Conservation (phyloP, 1,140 invertebrate genomes). For the Sinella curviseta region DNA sequence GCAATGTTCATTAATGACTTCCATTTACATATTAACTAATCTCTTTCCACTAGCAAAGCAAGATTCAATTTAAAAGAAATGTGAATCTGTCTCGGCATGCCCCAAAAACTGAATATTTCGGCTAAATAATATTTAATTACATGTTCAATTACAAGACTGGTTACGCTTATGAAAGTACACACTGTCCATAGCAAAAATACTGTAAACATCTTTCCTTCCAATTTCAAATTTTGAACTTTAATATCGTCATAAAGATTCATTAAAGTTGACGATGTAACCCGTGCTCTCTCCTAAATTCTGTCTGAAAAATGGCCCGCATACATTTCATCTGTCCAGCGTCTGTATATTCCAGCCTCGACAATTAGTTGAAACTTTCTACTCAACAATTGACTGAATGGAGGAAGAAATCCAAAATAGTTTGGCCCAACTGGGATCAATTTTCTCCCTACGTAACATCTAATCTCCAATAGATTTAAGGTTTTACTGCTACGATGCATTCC, state of each 20-base stretch:
- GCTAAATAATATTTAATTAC: too few species aligned
- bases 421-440: not conserved
- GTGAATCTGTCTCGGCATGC: too few species aligned
- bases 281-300: not conserved
- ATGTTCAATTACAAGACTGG: too few species aligned
- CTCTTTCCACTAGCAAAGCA: too few species aligned
- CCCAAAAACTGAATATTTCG: too few species aligned
- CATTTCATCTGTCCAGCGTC: not conserved
- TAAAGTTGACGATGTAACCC: not conserved
- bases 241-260: not conserved
- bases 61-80: too few species aligned
- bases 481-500: too few species aligned
- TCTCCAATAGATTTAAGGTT: too few species aligned
- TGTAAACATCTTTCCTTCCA: not conserved
- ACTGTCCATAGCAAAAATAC: not conserved
- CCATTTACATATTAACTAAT: too few species aligned
- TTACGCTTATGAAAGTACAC: too few species aligned
- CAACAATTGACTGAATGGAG: not conserved
- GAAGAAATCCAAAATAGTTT: not conserved
- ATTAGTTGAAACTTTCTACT: not conserved
- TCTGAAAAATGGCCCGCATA: not conserved
- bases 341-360: not conserved
- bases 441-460: not conserved
- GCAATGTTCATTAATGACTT: too few species aligned
- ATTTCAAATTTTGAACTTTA: not conserved